Conservation (phyloP, 2,888 invertebrate genomes). For the Diaperis boleti region DNA sequence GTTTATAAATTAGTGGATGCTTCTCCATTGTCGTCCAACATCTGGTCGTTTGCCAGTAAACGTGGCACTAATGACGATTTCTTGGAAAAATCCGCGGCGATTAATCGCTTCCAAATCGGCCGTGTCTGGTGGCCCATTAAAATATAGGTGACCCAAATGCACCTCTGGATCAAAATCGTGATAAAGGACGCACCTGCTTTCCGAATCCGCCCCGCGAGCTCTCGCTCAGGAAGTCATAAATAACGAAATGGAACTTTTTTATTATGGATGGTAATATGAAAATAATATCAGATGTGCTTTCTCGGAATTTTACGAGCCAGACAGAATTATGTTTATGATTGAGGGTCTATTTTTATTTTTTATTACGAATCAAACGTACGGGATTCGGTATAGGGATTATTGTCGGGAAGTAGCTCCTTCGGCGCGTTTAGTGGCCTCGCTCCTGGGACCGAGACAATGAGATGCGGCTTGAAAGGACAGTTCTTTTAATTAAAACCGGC, state of each 20-base stretch:
- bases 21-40: slow-evolving; percentile 42
- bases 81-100: slow-evolving; percentile 21
- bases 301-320: slow-evolving; percentile 37
- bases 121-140: slow-evolving; percentile 12
- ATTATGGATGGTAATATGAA: slow-evolving; percentile 37
- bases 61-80: slow-evolving; percentile 37
- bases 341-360: slow-evolving; percentile 38
- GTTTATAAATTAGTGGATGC: slow-evolving; percentile 35
- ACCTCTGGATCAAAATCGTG: slow-evolving; percentile 8
- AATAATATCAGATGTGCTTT: slow-evolving; percentile 40
- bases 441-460: too few species aligned
- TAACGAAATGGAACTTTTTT: slow-evolving; percentile 38
- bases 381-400: slow-evolving; percentile 14
- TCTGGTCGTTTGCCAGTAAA: slow-evolving; percentile 40
- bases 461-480: too few species aligned
- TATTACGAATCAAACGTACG: slow-evolving; percentile 35
- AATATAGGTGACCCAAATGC: slow-evolving; percentile 26
- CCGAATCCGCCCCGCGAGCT: slow-evolving; percentile 13
- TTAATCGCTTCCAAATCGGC: slow-evolving; percentile 24
- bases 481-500: too few species aligned
- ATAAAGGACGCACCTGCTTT: slow-evolving; percentile 19
- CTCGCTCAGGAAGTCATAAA: slow-evolving; percentile 37
- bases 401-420: slow-evolving; percentile 16
- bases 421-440: slow-evolving; percentile 2
- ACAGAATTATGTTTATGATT: slow-evolving; percentile 41